Conservation (phyloP, 2,797 vertebrate genomes). For the Typhlichthys subterraneus region DNA sequence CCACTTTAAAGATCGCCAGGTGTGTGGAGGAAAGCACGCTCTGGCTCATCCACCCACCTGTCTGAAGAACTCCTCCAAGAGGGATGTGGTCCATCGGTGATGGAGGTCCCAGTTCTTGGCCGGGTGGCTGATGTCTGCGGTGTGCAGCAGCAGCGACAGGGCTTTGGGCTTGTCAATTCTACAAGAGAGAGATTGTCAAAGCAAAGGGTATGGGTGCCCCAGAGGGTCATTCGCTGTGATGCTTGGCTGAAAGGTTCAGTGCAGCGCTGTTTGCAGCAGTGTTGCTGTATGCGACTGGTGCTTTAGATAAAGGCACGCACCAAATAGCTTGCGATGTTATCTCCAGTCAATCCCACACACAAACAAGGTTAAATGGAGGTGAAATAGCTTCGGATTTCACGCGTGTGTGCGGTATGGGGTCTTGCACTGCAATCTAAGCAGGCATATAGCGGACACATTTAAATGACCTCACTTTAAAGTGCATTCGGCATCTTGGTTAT, state of each 20-base stretch:
- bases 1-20: too few relatives aligned
- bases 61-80: constrained; percentile 89
- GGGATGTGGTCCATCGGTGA: constrained; percentile 86
- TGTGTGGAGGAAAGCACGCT: too few relatives aligned
- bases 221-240: not conserved
- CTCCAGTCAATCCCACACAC: not conserved
- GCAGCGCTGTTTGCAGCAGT: not conserved
- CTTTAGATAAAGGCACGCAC: too few relatives aligned
- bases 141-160: constrained; percentile 87
- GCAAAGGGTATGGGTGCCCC: not conserved
- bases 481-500: constrained; percentile 56
- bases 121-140: constrained; percentile 89
- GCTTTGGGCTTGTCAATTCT: constrained; percentile 66
- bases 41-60: constrained; percentile 74
- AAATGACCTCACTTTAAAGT: constrained; percentile 68
- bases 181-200: not conserved
- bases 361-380: constrained; percentile 61
- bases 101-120: constrained; percentile 88
- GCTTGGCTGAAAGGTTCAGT: not conserved
- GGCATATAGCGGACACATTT: constrained; percentile 44
- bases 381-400: constrained; percentile 45
- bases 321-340: too few relatives aligned
- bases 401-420: constrained; percentile 53
- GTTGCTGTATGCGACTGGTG: not conserved
- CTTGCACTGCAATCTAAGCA: constrained; percentile 60